phyloP scores from a whole-genome alignment of 2,888 invertebrate genomes.

The Apotomis betuletana region DNA sequence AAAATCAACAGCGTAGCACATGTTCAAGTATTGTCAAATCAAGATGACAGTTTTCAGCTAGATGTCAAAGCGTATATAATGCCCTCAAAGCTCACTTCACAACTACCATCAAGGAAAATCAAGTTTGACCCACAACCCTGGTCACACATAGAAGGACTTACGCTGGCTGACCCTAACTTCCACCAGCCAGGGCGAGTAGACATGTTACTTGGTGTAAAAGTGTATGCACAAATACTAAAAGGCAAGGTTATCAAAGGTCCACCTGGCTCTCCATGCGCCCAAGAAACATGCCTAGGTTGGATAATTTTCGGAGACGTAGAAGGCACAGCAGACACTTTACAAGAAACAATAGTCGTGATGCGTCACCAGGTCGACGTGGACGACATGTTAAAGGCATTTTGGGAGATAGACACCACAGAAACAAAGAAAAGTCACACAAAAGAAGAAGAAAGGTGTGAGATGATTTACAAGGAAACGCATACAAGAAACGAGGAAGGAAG shows the following conservation, averaged over 20 bases:
- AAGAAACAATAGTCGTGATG: conserved; percentile 5
- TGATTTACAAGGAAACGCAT: neutral
- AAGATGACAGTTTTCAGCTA: conserved; percentile 17
- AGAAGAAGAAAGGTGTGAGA: conserved; percentile 22
- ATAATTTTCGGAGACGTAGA: conserved; percentile 17
- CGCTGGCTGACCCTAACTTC: conserved; percentile 46
- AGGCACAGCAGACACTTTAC: neutral
- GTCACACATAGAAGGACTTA: conserved; percentile 42
- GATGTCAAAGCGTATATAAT: conserved; percentile 44
- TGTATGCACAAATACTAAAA: conserved; percentile 43
- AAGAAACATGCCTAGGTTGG: conserved; percentile 46
- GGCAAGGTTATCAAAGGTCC: conserved; percentile 44
- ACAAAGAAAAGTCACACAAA: neutral
- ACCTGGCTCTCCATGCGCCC: conserved; percentile 46
- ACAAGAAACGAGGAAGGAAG: conserved; percentile 7
- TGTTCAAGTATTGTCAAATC: conserved; percentile 41
- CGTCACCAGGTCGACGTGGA: conserved; percentile 15
- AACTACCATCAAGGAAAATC: conserved; percentile 22
- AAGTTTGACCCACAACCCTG: conserved; percentile 22
- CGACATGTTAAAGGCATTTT: conserved; percentile 33
- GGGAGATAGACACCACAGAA: conserved; percentile 37
- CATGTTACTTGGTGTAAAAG: conserved; percentile 47
- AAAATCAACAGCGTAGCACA: conserved; percentile 43
- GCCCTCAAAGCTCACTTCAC: conserved; percentile 30
- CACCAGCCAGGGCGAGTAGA: conserved; percentile 45